Base-by-base conservation (phyloP, 1,140 invertebrate genomes). In the Pseudomyrmex cubaensis region DNA sequence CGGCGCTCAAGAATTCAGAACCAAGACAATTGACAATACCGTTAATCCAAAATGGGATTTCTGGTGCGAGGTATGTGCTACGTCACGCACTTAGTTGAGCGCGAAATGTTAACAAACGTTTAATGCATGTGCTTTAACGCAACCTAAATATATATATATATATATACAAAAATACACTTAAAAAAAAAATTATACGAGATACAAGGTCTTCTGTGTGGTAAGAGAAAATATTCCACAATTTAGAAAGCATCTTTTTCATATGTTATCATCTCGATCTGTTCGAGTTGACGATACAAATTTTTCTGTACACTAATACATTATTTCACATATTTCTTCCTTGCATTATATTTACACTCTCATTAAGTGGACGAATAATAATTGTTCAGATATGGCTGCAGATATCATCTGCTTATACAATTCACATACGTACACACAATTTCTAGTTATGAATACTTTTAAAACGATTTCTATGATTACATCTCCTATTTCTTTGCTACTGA, bases 31-130 rank as follows among this genome's bases (percentile, higher is more conserved):
- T 87, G 96, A 98, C 90, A 99, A 98, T 93, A 98, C 97, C 82
- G 96, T 99, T 12, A 97, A 98, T 95, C 98, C 98, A 15, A 97
- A 97, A 89, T 99, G 98, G 98, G 97, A 98, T 92, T 98, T 95
- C 93, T 97, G 97, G 97, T 98, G 98, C 91, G 98, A 98, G 97
- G 98, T 98, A 95, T 95, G 95, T 90, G 73, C 35, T 82, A 84
- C 35, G 20, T 85, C 69, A 77, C 75, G 66, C 69, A 77, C 75
- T 22, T 25, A 76, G 54, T 12, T 44, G 9, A 2, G 44, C 46
- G 50, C 48, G 8, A 84, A 61, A 86, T 69, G 22, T 84, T 83
- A 67, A 73, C 52, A 70, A 35, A 82, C 25, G 82, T 87, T 86
- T 85, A 89, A 88, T 89, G 92, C 93, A 93, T 90, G 92, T 77